Base-by-base conservation (phyloP, 2,888 invertebrate genomes). In the Hymenopus coronatus region DNA sequence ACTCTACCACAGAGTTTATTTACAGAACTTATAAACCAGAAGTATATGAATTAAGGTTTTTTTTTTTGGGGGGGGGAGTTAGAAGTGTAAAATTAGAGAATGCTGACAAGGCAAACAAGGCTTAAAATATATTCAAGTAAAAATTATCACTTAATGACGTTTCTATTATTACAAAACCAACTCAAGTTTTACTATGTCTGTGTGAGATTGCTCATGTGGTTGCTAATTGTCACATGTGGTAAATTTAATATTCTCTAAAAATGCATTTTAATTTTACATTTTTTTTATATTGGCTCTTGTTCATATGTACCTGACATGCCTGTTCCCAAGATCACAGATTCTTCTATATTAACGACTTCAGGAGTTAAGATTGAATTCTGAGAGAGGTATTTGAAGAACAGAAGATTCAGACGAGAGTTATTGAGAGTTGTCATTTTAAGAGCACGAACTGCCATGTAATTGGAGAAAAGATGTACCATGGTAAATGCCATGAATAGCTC, bases 371-470 rank as follows among this genome's bases (percentile, higher is more conserved):
- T 94, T 0, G 94, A 93, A 89, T 96, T 95, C 28, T 94, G 94
- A 28, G 93, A 93, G 89, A 97, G 93, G 92, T 96, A 98, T 88
- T 95, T 94, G 91, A 96, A 94, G 33, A 98, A 93, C 0, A 96
- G 93, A 89, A 97, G 94, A 28, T 96, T 93, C 91, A 97, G 95
- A 87, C 99, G 95, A 40, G 97, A 95, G 91, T 96, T 96, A 92
- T 99, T 99, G 83, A 99, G 95, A 0, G 97, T 96, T 91, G 96
- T 95, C 92, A 99, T 95, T 91, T 96, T 95, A 15, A 99, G 95
- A 0, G 97, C 94, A 90, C 95, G 95, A 0, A 99, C 98, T 2
- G 99, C 98, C 91, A 95, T 95, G 92, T 98, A 98, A 94, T 99
- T 99, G 87, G 97, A 96, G 92, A 95, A 95, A 27, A 99, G 94